These are phyloP conservation scores for Polypterus senegalus DNA, from an alignment of 2,113 vertebrate genomes.

Conservation along the genomic window DNA sequence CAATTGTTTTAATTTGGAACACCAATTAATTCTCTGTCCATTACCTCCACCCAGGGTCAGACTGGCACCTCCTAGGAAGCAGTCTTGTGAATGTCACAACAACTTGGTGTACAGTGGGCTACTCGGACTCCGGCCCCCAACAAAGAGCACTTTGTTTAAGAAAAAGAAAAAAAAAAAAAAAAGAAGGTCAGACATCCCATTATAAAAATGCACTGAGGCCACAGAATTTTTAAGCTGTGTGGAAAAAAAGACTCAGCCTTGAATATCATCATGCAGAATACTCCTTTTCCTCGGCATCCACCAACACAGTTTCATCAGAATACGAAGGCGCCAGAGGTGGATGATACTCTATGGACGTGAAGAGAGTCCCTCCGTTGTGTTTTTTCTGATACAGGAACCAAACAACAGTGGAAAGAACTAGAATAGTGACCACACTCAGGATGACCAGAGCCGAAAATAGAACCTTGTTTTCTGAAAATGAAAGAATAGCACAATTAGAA, in stretches of 20 bases:
- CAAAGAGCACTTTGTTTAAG: too few species aligned
- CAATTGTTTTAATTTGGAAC: too few species aligned
- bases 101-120: too few species aligned
- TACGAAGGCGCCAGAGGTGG: conserved; percentile 43
- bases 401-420: conserved; percentile 47
- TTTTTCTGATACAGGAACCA: conserved; percentile 65
- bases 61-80: too few species aligned
- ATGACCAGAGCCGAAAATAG: conserved; percentile 56
- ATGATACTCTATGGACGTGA: conserved; percentile 54
- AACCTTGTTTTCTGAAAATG: conserved; percentile 29
- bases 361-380: conserved; percentile 28
- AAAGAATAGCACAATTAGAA: neutral
- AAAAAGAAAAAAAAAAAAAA: too few species aligned
- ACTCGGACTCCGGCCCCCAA: too few species aligned
- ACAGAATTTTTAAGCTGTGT: conserved; percentile 5
- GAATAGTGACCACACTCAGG: conserved; percentile 49
- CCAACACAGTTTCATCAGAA: conserved; percentile 53
- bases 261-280: conserved; percentile 30
- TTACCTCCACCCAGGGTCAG: too few species aligned
- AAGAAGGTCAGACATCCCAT: too few species aligned
- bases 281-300: conserved; percentile 63
- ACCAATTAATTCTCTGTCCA: too few species aligned
- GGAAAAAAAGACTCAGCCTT: conserved; percentile 7
- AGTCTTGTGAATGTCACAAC: too few species aligned
- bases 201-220: too few species aligned